Evolutionary conservation across 2,797 vertebrate genomes (phyloP), one percentile per base, ranked within the genome.

Genomic region (Helostoma temminkii): DNA sequence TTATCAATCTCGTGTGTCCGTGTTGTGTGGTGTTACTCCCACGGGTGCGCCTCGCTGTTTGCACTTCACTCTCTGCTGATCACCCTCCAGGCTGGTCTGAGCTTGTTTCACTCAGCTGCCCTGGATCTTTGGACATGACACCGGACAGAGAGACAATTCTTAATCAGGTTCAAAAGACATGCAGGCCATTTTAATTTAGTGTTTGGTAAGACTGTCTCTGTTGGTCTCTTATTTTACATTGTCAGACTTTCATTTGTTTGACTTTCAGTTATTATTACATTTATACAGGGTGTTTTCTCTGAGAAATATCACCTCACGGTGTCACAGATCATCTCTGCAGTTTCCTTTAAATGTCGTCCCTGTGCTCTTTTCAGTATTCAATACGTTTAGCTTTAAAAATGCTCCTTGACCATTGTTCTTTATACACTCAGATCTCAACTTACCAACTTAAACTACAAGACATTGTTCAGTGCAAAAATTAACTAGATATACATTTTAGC

Each of bases 21-120:
- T 43, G 37, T 41, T 64, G 67, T 69, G 50, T 45, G 46, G 47
- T 36, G 69, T 71, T 69, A 64, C 67, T 82, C 81, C 80, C 78
- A 80, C 37, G 28, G 66, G 63, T 76, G 41, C 39, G 55, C 63
- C 46, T 54, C 34, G 36, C 49, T 78, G 62, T 76, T 76, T 68
- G 62, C 63, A 65, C 69, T 64, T 74, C 39, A 64, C 59, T 66
- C 30, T 41, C 25, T 52, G 57, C 47, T 69, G 70, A 25, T 78
- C 8, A 37, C 37, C 77, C 61, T 68, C 67, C 47, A 58, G 71
- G 54, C 80, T 1, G 10, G 80, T 52, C 71, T 6, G 3, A 72
- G 73, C 80, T 76, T 66, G 80, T 74, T 71, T 59, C 22, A 19
- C 57, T 62, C 54, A 32, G 34, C 73, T 53, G 66, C 45, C 28